Conservation (phyloP, 2,888 invertebrate genomes). For the Seira sanloemensis region DNA sequence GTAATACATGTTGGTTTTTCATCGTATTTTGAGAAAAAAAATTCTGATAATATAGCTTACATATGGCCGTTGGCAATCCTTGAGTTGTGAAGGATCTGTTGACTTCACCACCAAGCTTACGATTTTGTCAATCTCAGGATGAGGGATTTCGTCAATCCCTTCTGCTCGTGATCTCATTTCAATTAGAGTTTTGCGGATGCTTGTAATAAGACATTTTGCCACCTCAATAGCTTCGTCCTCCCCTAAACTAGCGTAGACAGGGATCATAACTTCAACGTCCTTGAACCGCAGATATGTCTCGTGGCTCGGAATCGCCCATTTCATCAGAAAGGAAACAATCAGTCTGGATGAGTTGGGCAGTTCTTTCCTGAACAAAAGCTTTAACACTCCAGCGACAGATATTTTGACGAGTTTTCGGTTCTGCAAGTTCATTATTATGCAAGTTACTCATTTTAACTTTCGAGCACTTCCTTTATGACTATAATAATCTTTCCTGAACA, state of each 20-base stretch:
- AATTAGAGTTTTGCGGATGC: background rate
- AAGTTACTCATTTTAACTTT: no score
- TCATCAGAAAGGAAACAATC: slow-evolving; percentile 25
- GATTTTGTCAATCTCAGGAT: slow-evolving; percentile 29
- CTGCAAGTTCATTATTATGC: no score
- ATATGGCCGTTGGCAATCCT: slow-evolving; percentile 19
- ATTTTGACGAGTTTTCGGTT: slow-evolving; percentile 26
- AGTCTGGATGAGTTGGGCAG: slow-evolving; percentile 25
- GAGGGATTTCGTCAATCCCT: slow-evolving; percentile 6
- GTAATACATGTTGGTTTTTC: no score
- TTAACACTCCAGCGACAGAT: slow-evolving; percentile 43
- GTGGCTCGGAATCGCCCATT: slow-evolving; percentile 50
- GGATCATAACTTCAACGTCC: slow-evolving; percentile 36
- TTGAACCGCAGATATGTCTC: slow-evolving; percentile 36
- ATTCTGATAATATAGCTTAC: slow-evolving; percentile 12
- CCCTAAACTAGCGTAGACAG: slow-evolving; percentile 36
- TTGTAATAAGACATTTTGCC: slow-evolving; percentile 32
- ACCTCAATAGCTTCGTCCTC: slow-evolving; percentile 39
- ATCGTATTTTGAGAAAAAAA: no score
- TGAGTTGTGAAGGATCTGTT: slow-evolving; percentile 30
- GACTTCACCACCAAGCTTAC: slow-evolving; percentile 32
- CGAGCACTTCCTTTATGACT: slow-evolving; percentile 14
- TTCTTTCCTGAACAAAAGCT: slow-evolving; percentile 39
- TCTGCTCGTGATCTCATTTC: background rate
- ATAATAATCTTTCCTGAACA: slow-evolving; percentile 36